These are phyloP conservation scores for Cryptotermes secundus DNA, from an alignment of 1,140 invertebrate species.

Conservation along the genomic window DNA sequence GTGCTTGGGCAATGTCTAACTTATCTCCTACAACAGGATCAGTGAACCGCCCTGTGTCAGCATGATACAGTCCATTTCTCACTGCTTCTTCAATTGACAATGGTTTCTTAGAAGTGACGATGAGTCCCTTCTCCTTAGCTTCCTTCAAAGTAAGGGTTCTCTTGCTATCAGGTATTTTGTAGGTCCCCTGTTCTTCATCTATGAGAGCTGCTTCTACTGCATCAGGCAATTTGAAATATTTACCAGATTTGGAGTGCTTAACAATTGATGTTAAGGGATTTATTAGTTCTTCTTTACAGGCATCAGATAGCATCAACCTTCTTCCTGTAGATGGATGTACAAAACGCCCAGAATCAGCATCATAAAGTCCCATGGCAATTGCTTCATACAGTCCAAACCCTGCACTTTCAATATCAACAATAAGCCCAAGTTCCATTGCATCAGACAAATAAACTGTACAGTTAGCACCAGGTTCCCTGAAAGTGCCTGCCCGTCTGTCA, in stretches of 20 bases:
- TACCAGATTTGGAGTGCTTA: slow-evolving; percentile 67
- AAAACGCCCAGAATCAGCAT: slow-evolving; percentile 68
- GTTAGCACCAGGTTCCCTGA: slow-evolving; percentile 69
- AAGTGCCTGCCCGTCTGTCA: slow-evolving; percentile 74
- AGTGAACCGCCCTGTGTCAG: slow-evolving; percentile 75
- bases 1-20: slow-evolving; percentile 68
- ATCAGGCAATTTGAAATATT: slow-evolving; percentile 70
- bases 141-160: slow-evolving; percentile 66
- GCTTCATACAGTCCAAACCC: slow-evolving; percentile 81
- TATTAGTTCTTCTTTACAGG: slow-evolving; percentile 77
- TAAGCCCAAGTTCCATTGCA: slow-evolving; percentile 73
- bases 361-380: slow-evolving; percentile 78
- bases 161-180: slow-evolving; percentile 60
- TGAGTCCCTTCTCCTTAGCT: slow-evolving; percentile 68
- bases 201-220: slow-evolving; percentile 74
- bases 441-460: slow-evolving; percentile 64
- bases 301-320: slow-evolving; percentile 74
- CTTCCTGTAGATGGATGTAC: slow-evolving; percentile 79
- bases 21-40: slow-evolving; percentile 71
- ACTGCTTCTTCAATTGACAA: slow-evolving; percentile 77
- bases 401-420: slow-evolving; percentile 81
- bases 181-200: slow-evolving; percentile 69
- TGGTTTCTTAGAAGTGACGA: slow-evolving; percentile 70
- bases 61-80: slow-evolving; percentile 70
- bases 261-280: slow-evolving; percentile 77